Base-by-base conservation (phyloP, 2,888 invertebrate genomes). In the Ceriagrion tenellum region DNA sequence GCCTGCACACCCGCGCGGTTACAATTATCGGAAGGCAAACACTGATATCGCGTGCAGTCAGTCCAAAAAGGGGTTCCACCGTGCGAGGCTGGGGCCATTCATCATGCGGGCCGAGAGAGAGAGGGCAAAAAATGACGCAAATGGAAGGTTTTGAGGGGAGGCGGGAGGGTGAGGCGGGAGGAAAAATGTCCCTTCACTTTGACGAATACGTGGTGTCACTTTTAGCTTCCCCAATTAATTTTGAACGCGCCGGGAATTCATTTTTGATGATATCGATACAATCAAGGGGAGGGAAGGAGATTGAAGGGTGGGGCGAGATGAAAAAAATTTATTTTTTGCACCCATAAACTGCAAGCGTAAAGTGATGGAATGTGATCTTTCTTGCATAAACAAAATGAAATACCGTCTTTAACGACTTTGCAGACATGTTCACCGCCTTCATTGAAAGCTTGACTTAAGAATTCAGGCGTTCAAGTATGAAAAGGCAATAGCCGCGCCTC, bases 21-120 rank as follows among this genome's bases (percentile, higher is more conserved):
- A 93, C 93, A 93, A 93, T 93, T 93, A 93, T 93, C 93, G 93
- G 69, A 93, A 93, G 93, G 93, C 93, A 93, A 93, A 93, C 93
- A 93, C 69, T 93, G 93, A 93, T 93, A 93, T 93, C 93, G 93
- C 93, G 93, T 93, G 93, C 69, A 89, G 89, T 47, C 89, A 89
- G 93, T n/a, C 93, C 93, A 74, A 93, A 93, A 93, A 93, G 74
- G 91, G 93, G 93, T 93, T 93, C 93, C 93, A 69, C 69, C 40
- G 59, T 26, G 93, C 93, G 93, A 93, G 63, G 74, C 93, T 20
- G 69, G 69, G 23, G 59, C 93, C 59, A 93, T 93, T 69, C 93
- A 93, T 93, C 93, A 93, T 69, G 69, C 81, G 30, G 30, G n/a
- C 47, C 2, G 26, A 18, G 69, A 26, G 69, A 89, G 16, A 26